phyloP scores from a whole-genome alignment of 2,113 vertebrate genomes.

The Tachuris rubrigastra region DNA sequence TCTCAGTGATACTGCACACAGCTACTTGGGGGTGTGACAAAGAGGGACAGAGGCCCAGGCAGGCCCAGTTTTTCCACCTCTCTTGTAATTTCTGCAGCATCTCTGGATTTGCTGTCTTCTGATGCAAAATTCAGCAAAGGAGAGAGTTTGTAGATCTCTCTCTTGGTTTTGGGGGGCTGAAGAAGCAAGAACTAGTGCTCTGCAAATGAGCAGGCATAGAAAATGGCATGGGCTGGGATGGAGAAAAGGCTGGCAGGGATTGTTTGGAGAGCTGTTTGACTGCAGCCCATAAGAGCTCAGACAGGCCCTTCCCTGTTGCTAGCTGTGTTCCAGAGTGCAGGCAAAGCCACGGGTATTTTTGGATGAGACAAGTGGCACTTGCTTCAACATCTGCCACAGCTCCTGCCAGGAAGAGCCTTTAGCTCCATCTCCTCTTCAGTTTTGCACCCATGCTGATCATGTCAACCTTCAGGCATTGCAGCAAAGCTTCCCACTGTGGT shows the following conservation, averaged over 20 bases:
- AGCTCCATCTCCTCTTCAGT: not conserved
- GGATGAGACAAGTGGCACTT: not conserved
- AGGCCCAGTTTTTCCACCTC: not conserved
- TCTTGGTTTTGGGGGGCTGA: not conserved
- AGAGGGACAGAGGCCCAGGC: not conserved
- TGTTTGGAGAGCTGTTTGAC: not conserved
- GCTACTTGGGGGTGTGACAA: not conserved
- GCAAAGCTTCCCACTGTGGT: not conserved
- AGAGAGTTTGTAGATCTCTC: not conserved
- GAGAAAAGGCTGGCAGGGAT: not conserved
- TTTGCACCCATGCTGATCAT: not conserved
- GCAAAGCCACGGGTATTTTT: not conserved
- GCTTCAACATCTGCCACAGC: not conserved
- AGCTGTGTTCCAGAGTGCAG: not conserved
- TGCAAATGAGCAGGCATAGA: not conserved
- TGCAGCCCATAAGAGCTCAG: fast-evolving
- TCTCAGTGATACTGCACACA: fast-evolving
- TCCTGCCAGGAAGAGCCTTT: not conserved
- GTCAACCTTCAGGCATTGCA: not conserved
- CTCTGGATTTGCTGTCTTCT: not conserved
- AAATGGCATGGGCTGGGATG: not conserved
- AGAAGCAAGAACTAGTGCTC: not conserved
- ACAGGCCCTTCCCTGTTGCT: not conserved
- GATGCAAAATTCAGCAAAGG: not conserved
- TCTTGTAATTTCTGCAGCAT: not conserved